A percentile compares a stretch with the other conserved stretches of the same genome.
These are phyloP conservation scores for Lutjanus erythropterus DNA, from an alignment of 2,113 vertebrate species.

Conservation along the genomic window DNA sequence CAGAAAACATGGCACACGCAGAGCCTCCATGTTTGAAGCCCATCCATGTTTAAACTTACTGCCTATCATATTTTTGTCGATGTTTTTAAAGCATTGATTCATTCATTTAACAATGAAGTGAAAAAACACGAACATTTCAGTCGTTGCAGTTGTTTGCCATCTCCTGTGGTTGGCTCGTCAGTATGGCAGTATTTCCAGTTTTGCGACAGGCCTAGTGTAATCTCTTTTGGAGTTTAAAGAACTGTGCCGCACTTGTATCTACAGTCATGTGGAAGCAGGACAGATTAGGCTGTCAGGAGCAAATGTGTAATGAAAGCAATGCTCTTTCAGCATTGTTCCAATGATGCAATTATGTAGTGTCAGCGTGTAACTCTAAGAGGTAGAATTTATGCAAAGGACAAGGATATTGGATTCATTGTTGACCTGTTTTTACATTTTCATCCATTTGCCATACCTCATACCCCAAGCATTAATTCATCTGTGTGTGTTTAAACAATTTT, in stretches of 20 bases:
- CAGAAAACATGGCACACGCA: too few species aligned
- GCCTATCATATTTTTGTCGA: too few species aligned
- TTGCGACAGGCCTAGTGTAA: too few species aligned
- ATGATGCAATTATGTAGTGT: conserved; percentile 25
- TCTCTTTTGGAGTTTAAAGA: background rate
- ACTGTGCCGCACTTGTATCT: background rate
- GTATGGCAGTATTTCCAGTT: too few species aligned
- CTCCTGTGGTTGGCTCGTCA: too few species aligned
- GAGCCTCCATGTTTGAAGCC: too few species aligned
- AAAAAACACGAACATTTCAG: too few species aligned
- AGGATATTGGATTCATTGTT: background rate
- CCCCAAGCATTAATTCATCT: background rate
- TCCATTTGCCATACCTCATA: too few species aligned
- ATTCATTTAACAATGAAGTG: too few species aligned
- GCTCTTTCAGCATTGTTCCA: background rate
- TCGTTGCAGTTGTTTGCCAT: too few species aligned
- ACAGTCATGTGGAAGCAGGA: background rate
- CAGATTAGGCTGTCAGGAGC: background rate
- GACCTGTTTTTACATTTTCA: background rate
- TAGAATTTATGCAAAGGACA: background rate
- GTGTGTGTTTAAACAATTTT: background rate
- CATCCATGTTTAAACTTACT: too few species aligned
- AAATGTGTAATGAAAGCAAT: conserved; percentile 13
- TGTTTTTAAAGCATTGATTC: too few species aligned
- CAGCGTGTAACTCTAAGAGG: conserved; percentile 1